These are phyloP conservation scores for Zaprionus ornatus DNA, from an alignment of 1,140 invertebrate species.

Conservation along the genomic window DNA sequence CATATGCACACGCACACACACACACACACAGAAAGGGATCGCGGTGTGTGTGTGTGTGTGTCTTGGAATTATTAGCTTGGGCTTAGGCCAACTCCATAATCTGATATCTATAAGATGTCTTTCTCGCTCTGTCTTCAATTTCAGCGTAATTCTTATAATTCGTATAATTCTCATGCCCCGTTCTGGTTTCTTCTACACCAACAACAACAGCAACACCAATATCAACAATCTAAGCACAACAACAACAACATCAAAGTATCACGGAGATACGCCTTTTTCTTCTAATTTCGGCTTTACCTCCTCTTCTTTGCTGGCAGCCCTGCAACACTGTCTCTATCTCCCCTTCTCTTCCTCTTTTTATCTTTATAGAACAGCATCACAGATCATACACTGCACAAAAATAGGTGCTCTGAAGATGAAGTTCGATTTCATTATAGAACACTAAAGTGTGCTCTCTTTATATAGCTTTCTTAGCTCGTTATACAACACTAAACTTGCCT, in stretches of 20 bases:
- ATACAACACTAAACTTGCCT: no score
- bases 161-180: slow-evolving; percentile 51
- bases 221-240: neutral
- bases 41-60: neutral
- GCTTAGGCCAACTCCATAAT: slow-evolving; percentile 70
- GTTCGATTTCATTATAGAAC: no score
- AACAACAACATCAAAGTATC: slow-evolving; percentile 26
- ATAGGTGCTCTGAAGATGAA: neutral
- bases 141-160: slow-evolving; percentile 79
- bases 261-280: slow-evolving; percentile 62
- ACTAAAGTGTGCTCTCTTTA: no score
- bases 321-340: slow-evolving; percentile 1
- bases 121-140: slow-evolving; percentile 39
- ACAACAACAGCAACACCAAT: slow-evolving; percentile 20
- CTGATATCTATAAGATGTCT: slow-evolving; percentile 76
- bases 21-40: slow-evolving; percentile 4
- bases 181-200: slow-evolving; percentile 36
- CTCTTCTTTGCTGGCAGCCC: slow-evolving; percentile 28
- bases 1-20: slow-evolving; percentile 66
- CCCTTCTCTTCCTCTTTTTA: slow-evolving; percentile 5
- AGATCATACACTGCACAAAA: slow-evolving; percentile 45
- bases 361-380: slow-evolving; percentile 17
- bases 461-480: no score
- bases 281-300: slow-evolving; percentile 57
- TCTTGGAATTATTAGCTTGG: slow-evolving; percentile 71